Base-by-base conservation (phyloP, 2,888 invertebrate species). In the Microdon myrmicae region DNA sequence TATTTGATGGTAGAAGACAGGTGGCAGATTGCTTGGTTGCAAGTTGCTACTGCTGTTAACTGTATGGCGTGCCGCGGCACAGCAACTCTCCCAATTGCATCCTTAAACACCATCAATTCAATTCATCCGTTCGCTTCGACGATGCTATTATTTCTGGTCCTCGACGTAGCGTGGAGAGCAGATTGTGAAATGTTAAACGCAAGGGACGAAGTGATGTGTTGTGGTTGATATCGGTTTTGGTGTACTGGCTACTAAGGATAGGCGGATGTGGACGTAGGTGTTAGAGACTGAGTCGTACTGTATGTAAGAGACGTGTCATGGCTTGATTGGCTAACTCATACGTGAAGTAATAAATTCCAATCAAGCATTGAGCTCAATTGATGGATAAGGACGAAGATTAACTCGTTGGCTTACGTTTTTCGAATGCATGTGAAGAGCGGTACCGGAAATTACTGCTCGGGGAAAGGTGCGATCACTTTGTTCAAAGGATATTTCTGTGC, bases 281-380 rank as follows among this genome's bases (percentile, higher is more conserved):
- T 16, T 29, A 26, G 3, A 6, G 8, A 5, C 13, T 23, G n/a
- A 13, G 10, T 3, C 4, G 2, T 12, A 6, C n/a, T 20, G 23
- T 14, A 22, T 20, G 28, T 14, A 16, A 32, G 3, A 20, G 16
- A 29, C 34, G 10, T 13, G 23, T 48, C 56, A 55, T 39, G 55
- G 29, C 48, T 55, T 55, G 60, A 61, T 61, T 55, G 48, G 55
- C 60, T 34, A 49, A 55, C 55, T 55, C 60, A 55, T 34, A 49
- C 60, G 60, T 61, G 55, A 61, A 55, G 60, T 61, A 55, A 61
- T 55, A 61, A 61, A 61, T 61, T 49, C 48, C 60, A 55, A 55
- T 55, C 43, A 49, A 39, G 28, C 44, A 55, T 44, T 48, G 44
- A 20, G 47, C 48, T 56, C 48, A 56, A 56, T 56, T 48, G 55